Percentiles rank a stretch among this genome's conserved stretches.
Conservation (phyloP, 37 sponge, comb jelly and placozoan genomes). For the Mnemiopsis leidyi region DNA sequence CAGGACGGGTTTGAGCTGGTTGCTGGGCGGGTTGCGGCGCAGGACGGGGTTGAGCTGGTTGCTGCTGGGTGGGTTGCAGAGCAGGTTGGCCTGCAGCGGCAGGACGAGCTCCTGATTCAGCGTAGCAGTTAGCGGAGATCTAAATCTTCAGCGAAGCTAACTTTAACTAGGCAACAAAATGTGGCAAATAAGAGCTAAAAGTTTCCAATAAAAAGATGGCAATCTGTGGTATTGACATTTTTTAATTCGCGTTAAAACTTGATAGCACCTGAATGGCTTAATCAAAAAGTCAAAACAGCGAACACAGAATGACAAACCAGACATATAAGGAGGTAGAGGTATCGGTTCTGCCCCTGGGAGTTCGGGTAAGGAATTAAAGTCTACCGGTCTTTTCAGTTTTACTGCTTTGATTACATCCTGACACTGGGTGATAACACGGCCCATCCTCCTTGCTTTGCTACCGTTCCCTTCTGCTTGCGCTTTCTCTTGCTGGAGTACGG, state of each 20-base stretch:
- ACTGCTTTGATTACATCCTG: conserved; percentile 80
- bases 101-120: too few relatives aligned
- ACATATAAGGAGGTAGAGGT: conserved; percentile 69
- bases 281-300: too few relatives aligned
- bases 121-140: not conserved
- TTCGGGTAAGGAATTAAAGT: conserved; percentile 78
- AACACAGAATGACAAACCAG: not conserved
- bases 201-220: too few relatives aligned
- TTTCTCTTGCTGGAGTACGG: conserved; percentile 49
- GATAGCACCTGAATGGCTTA: too few relatives aligned
- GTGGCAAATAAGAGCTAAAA: too few relatives aligned
- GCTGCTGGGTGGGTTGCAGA: not conserved
- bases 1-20: not conserved
- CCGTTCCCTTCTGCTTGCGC: conserved; percentile 84
- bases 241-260: too few relatives aligned
- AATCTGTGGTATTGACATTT: too few relatives aligned
- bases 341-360: conserved; percentile 97
- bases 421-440: conserved; percentile 86
- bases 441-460: conserved; percentile 79
- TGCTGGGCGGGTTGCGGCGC: not conserved
- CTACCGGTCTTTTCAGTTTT: conserved; percentile 72
- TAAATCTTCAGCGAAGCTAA: too few relatives aligned
- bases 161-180: too few relatives aligned
- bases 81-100: not conserved
- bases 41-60: not conserved